Evolutionary conservation across 1,140 invertebrate genomes (phyloP), one percentile per base, ranked within the genome.

Genomic region (Zaprionus kolodkinae): DNA sequence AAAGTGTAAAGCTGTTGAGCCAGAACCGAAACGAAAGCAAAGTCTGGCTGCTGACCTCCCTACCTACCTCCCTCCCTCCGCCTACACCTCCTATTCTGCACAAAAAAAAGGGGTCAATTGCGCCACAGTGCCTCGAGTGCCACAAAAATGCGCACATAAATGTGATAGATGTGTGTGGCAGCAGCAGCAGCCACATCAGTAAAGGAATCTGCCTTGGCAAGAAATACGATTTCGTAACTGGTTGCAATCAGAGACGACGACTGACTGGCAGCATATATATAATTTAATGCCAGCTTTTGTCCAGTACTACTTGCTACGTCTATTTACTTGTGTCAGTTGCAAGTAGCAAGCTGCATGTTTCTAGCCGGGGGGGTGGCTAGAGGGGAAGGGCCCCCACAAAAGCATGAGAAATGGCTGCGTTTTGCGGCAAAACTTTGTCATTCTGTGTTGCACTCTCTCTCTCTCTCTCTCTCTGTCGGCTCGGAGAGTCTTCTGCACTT

Each of bases 71-170:
- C 27, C 6, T 30, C 1, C 27, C n/a, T n/a, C n/a, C n/a, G n/a
- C n/a, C n/a, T n/a, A n/a, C n/a, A n/a, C n/a, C 27, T 6, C 27
- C 27, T 40, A 27, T 43, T 66, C 45, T n/a, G n/a, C n/a, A n/a
- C 54, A 35, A 59, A 76, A 71, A 72, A 87, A 88, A 50, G 56
- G 83, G 84, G 85, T 88, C 85, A 87, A 87, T 88, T 88, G 84
- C 77, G 84, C 77, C 80, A 45, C 40, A 15, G 40, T 45, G 84
- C 67, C 80, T 78, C 68, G 84, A 87, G 84, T 88, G 84, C 84
- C 84, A 88, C 84, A 87, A 87, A 87, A 87, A 87, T 88, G 85
- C 40, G 40, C 80, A 88, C 84, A 87, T 87, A 83, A 87, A 83
- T 89, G 85, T 87, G 84, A 87, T 87, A 87, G 84, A 87, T 87